These are phyloP conservation scores for Myotis lucifugus DNA, from an alignment of 2,113 vertebrate genomes.

Conservation along the genomic window DNA sequence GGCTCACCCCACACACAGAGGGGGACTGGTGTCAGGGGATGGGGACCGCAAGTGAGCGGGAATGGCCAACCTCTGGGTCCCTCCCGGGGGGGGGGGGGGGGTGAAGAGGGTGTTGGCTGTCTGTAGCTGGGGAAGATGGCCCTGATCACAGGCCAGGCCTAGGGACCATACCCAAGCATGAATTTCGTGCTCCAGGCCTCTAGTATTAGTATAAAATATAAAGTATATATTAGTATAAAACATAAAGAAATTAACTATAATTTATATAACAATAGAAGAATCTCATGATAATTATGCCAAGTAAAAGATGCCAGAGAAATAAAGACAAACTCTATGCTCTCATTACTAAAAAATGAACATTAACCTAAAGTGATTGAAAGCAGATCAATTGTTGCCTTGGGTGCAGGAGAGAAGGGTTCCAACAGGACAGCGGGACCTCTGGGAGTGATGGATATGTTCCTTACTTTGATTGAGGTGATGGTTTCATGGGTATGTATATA, in stretches of 20 bases:
- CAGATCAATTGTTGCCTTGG: neutral
- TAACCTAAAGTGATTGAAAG: neutral
- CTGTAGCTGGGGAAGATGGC: too few relatives aligned
- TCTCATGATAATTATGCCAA: neutral
- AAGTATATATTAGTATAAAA: neutral
- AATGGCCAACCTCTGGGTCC: too few relatives aligned
- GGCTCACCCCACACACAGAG: too few relatives aligned
- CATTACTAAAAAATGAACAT: neutral
- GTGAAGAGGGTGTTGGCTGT: too few relatives aligned
- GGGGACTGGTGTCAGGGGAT: too few relatives aligned
- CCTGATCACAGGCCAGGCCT: too few relatives aligned
- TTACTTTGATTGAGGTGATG: neutral
- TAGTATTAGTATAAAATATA: too few relatives aligned
- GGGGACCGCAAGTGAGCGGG: too few relatives aligned
- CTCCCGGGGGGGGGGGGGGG: too few relatives aligned
- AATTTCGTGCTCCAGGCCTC: too few relatives aligned
- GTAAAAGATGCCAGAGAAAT: slow-evolving; percentile 18
- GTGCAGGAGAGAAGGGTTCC: neutral
- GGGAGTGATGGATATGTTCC: neutral
- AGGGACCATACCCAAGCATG: too few relatives aligned
- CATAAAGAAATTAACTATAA: neutral
- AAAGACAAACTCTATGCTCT: neutral
- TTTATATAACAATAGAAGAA: neutral
- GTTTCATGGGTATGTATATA: neutral
- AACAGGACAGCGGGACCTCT: neutral